These are phyloP conservation scores for Halocynthia aurantium DNA, from an alignment of 23 tunicate genomes.

Conservation along the genomic window DNA sequence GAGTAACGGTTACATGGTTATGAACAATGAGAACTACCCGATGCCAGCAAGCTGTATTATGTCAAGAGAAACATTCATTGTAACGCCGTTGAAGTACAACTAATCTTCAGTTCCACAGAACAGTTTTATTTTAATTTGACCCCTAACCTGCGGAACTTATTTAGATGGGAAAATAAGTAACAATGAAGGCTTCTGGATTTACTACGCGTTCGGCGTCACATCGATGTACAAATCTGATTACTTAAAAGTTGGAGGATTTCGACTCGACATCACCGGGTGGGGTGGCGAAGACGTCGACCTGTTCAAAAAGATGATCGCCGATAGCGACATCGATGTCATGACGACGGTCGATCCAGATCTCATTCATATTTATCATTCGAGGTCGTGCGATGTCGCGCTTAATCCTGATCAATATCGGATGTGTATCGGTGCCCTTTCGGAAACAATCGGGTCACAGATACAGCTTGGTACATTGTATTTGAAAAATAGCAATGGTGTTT, in stretches of 20 bases:
- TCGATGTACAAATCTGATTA: constrained; percentile 83
- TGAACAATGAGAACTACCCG: no score
- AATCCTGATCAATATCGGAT: constrained; percentile 72
- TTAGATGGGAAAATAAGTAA: not conserved
- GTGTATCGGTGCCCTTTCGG: constrained; percentile 91
- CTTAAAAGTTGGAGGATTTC: constrained; percentile 70
- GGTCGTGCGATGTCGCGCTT: constrained; percentile 70
- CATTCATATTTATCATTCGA: constrained; percentile 73
- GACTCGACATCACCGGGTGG: constrained; percentile 84
- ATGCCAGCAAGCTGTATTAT: no score
- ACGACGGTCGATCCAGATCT: constrained; percentile 70
- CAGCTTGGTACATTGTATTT: constrained; percentile 58
- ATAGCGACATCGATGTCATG: constrained; percentile 70
- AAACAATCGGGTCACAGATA: constrained; percentile 65
- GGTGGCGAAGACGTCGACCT: constrained; percentile 92
- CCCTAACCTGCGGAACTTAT: not conserved
- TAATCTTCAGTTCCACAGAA: not conserved
- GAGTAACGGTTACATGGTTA: no score
- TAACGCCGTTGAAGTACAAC: no score
- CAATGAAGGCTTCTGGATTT: constrained; percentile 84
- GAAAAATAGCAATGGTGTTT: constrained; percentile 10
- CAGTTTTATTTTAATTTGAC: not conserved
- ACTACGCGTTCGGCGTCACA: constrained; percentile 84
- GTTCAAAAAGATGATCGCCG: constrained; percentile 63
- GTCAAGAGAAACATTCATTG: no score